Evolutionary conservation across 2,888 invertebrate genomes (phyloP).

Genomic region (Drosophila pegasa): DNA sequence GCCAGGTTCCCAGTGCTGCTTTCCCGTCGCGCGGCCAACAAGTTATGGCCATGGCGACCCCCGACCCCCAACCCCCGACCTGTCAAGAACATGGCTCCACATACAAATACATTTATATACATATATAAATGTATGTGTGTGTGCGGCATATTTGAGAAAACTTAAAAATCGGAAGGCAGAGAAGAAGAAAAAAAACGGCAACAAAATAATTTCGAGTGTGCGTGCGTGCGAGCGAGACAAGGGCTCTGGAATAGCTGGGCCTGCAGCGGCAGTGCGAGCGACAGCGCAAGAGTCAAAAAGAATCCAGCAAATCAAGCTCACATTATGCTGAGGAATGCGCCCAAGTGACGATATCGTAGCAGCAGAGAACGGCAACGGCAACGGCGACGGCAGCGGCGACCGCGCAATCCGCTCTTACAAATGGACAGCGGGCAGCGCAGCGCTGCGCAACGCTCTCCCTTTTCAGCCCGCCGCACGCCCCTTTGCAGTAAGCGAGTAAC

Average conservation of each 20-base stretch:
- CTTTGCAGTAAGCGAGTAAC: slow-evolving; percentile 25
- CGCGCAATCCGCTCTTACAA: slow-evolving; percentile 62
- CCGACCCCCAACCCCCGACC: slow-evolving; percentile 45
- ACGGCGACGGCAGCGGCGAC: no score
- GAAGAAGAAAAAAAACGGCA: slow-evolving; percentile 58
- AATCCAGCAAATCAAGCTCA: slow-evolving; percentile 84
- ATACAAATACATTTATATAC: not conserved
- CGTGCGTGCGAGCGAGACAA: slow-evolving; percentile 42
- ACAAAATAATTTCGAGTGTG: slow-evolving; percentile 75
- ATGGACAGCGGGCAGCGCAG: slow-evolving; percentile 69
- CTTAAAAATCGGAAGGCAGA: slow-evolving; percentile 47
- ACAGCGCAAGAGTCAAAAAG: slow-evolving; percentile 66
- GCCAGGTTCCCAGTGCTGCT: slow-evolving; percentile 42
- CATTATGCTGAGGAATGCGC: slow-evolving; percentile 83
- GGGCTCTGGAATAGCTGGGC: slow-evolving; percentile 34
- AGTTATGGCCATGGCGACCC: slow-evolving; percentile 65
- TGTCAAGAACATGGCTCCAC: slow-evolving; percentile 60
- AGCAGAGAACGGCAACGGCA: slow-evolving; percentile 63
- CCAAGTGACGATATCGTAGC: slow-evolving; percentile 84
- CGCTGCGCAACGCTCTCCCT: slow-evolving; percentile 12
- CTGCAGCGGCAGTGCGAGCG: slow-evolving; percentile 28
- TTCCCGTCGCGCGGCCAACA: slow-evolving; percentile 41
- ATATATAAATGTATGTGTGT: slow-evolving; percentile 30
- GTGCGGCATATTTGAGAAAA: slow-evolving; percentile 70
- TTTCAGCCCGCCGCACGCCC: not conserved